These are phyloP conservation scores for Hypothenemus hampei DNA, from an alignment of 1,140 invertebrate genomes.

Conservation along the genomic window DNA sequence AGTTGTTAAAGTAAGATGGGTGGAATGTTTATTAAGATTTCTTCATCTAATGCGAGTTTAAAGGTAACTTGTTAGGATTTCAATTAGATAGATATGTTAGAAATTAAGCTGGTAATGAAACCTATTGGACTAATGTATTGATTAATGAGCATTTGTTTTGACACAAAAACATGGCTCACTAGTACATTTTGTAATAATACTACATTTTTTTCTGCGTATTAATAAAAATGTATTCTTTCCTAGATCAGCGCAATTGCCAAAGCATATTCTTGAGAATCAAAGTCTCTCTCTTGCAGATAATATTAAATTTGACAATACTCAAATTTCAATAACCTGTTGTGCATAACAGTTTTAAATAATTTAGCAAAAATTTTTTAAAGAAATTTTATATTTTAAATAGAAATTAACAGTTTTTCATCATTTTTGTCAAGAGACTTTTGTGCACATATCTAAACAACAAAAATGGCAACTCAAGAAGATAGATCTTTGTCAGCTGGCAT, in stretches of 20 bases:
- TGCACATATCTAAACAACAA: slow-evolving; percentile 1
- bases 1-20: too few species aligned
- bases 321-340: slow-evolving; percentile 14
- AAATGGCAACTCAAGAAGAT: slow-evolving; percentile 47
- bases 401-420: slow-evolving; percentile 4
- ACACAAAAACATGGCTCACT: too few species aligned
- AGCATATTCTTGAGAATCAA: slow-evolving; percentile 35
- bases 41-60: too few species aligned
- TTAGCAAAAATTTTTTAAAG: neutral
- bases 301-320: slow-evolving; percentile 24
- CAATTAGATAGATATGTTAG: too few species aligned
- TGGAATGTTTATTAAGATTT: too few species aligned
- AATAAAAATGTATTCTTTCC: too few species aligned
- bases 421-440: slow-evolving; percentile 3
- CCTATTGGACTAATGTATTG: too few species aligned
- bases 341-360: slow-evolving; percentile 3
- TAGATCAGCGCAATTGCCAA: slow-evolving; percentile 39
- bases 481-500: slow-evolving; percentile 50
- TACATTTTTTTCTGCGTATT: too few species aligned
- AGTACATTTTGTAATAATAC: too few species aligned
- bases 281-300: slow-evolving; percentile 14
- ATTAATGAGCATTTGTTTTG: too few species aligned
- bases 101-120: too few species aligned
- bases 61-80: too few species aligned
- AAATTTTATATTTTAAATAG: neutral